phyloP scores from a whole-genome alignment of 2,888 invertebrate species.

The Philereme transversata region DNA sequence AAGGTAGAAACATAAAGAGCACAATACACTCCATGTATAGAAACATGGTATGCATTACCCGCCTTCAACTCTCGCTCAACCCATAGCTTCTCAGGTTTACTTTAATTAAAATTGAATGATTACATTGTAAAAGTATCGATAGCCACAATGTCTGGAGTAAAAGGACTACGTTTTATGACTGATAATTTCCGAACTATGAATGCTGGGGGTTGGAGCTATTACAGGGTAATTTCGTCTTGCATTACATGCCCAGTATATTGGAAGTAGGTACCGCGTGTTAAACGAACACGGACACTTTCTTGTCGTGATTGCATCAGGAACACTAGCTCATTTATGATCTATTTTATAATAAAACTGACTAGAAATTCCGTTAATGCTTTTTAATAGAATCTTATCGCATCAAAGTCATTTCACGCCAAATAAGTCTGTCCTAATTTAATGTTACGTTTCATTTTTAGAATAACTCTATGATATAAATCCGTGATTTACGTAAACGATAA shows the following conservation, averaged over 20 bases:
- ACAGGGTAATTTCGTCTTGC: conserved; percentile 73
- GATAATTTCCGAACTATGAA: conserved; percentile 82
- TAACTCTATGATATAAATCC: too few species aligned
- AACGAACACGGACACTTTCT: conserved; percentile 73
- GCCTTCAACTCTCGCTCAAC: neutral
- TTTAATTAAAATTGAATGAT: conserved; percentile 26
- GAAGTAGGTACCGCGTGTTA: conserved; percentile 65
- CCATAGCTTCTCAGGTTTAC: conserved; percentile 31
- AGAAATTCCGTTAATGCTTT: neutral
- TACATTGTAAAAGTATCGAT: conserved; percentile 22
- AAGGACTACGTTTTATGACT: conserved; percentile 75
- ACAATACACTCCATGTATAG: too few species aligned
- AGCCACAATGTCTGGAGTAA: conserved; percentile 69
- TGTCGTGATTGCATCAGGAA: conserved; percentile 64
- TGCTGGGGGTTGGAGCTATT: conserved; percentile 75
- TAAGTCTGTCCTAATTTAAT: too few species aligned
- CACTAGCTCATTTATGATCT: conserved; percentile 43
- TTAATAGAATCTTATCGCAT: too few species aligned
- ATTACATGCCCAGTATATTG: conserved; percentile 71
- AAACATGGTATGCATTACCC: neutral
- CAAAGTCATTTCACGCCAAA: too few species aligned
- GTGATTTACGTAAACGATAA: too few species aligned
- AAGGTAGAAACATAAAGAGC: too few species aligned
- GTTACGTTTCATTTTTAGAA: too few species aligned
- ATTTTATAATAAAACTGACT: conserved; percentile 44